A percentile compares a stretch with the other conserved stretches of the same genome.
Evolutionary conservation across 2,113 vertebrate genomes (phyloP).

Genomic region (Rhynchopsitta pachyrhyncha): DNA sequence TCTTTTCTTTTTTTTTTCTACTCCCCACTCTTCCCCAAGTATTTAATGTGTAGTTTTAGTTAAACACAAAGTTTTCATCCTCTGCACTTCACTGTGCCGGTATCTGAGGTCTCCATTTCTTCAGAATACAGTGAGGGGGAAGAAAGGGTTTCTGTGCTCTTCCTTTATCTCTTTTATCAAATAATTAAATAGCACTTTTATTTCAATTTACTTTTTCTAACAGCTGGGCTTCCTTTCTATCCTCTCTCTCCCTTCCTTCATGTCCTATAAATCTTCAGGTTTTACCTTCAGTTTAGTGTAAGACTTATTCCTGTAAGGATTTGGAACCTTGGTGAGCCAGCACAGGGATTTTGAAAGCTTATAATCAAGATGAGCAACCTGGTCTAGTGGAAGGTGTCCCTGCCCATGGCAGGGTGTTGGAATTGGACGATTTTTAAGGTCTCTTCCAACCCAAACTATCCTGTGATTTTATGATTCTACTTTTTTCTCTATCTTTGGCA

Average conservation of each 20-base stretch:
- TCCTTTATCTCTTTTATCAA: background rate
- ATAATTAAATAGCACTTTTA: background rate
- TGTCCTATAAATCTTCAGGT: conserved; percentile 9
- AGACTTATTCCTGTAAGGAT: background rate
- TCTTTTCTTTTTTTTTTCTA: background rate
- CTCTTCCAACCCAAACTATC: background rate
- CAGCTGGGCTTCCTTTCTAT: background rate
- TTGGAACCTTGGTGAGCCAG: background rate
- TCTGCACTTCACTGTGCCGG: background rate
- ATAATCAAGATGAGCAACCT: background rate
- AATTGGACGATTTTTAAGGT: background rate
- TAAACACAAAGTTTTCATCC: background rate
- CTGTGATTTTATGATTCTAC: background rate
- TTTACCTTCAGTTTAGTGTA: background rate
- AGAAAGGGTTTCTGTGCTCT: background rate
- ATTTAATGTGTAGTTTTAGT: background rate
- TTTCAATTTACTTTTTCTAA: conserved; percentile 1
- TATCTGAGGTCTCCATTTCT: background rate
- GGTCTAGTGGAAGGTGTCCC: background rate
- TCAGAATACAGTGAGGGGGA: background rate
- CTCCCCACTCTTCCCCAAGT: background rate
- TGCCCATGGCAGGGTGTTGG: background rate
- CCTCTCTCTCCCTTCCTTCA: background rate
- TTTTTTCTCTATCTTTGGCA: background rate
- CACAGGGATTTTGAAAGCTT: background rate